Evolutionary conservation across 2,888 invertebrate species (phyloP).

Genomic region (Rhamnusium bicolor): DNA sequence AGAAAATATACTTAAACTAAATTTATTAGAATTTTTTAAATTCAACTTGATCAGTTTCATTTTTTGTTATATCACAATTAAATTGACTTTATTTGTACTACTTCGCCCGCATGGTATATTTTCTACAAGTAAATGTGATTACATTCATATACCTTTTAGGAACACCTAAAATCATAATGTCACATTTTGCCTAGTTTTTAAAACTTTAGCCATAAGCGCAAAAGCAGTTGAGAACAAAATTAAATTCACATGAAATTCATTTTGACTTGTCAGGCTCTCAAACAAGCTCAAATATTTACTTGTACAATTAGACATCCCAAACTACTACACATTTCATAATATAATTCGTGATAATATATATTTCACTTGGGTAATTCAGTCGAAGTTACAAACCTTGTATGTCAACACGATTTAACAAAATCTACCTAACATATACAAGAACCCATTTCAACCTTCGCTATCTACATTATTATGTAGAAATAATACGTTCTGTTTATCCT

Average conservation of each 20-base stretch:
- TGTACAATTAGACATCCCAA: constrained; percentile 38
- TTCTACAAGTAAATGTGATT: too few relatives aligned
- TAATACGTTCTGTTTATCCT: constrained; percentile 1
- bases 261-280: constrained; percentile 3
- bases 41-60: too few relatives aligned
- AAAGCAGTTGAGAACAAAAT: background rate
- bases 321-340: constrained; percentile 39
- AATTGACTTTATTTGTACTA: too few relatives aligned
- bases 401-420: constrained; percentile 18
- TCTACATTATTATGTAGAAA: background rate
- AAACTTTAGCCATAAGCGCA: background rate
- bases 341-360: constrained; percentile 37
- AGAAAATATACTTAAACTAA: too few relatives aligned
- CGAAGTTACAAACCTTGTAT: constrained; percentile 35
- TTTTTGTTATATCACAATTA: too few relatives aligned
- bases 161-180: too few relatives aligned
- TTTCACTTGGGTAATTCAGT: constrained; percentile 34
- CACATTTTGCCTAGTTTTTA: background rate
- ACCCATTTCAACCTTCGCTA: constrained; percentile 2
- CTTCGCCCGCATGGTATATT: too few relatives aligned
- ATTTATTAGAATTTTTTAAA: too few relatives aligned
- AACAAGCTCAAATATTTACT: constrained; percentile 39
- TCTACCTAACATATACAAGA: constrained; percentile 1
- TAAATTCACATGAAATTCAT: background rate
- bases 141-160: too few relatives aligned